Conservation (phyloP, 2,888 invertebrate genomes). For the Hololepta plana region DNA sequence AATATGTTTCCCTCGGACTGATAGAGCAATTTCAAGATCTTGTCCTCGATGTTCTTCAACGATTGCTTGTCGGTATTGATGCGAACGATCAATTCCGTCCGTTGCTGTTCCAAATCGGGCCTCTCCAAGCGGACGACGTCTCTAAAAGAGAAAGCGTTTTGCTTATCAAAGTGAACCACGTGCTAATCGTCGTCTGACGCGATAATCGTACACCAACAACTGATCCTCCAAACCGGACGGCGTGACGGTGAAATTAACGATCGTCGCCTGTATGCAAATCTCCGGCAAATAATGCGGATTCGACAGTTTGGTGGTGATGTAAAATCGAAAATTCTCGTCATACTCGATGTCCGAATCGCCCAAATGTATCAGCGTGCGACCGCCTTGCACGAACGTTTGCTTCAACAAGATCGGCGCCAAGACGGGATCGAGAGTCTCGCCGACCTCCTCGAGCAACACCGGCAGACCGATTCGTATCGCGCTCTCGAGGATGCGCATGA, state of each 20-base stretch:
- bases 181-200: too few relatives aligned
- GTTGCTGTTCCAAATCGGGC: conserved; percentile 67
- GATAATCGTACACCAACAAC: conserved; percentile 60
- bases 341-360: conserved; percentile 86
- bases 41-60: conserved; percentile 73
- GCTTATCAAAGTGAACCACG: too few relatives aligned
- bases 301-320: conserved; percentile 78
- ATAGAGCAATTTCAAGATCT: conserved; percentile 67
- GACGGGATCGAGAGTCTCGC: conserved; percentile 74
- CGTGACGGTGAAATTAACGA: conserved; percentile 88
- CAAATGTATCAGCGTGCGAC: conserved; percentile 62
- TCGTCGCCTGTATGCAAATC: conserved; percentile 78
- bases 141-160: conserved; percentile 23
- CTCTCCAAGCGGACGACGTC: conserved; percentile 82
- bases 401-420: conserved; percentile 66
- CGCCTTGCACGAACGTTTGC: conserved; percentile 60
- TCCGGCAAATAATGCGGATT: conserved; percentile 92
- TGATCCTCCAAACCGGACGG: conserved; percentile 82
- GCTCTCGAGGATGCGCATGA: conserved; percentile 62
- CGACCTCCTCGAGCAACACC: conserved; percentile 73
- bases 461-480: conserved; percentile 72
- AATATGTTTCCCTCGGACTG: conserved; percentile 77
- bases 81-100: conserved; percentile 66
- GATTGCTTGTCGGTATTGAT: conserved; percentile 77
- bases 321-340: conserved; percentile 67